These are phyloP conservation scores for Graphium colonna DNA, from an alignment of 2,888 invertebrate genomes.

Conservation along the genomic window DNA sequence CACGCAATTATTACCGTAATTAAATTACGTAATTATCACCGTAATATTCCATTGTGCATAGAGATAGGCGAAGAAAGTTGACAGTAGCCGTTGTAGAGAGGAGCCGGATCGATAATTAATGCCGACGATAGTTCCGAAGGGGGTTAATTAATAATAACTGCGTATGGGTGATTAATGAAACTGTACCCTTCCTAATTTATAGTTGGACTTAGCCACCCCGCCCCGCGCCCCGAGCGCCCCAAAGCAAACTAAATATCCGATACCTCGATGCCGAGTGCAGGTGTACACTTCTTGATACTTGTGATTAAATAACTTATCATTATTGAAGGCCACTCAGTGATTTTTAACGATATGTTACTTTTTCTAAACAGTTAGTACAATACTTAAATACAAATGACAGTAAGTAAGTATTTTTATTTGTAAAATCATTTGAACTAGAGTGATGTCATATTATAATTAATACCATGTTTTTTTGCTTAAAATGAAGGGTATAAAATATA, in stretches of 20 bases:
- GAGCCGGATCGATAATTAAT: constrained; percentile 75
- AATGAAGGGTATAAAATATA: too few species aligned
- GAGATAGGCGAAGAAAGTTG: constrained; percentile 47
- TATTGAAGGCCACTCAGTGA: too few species aligned
- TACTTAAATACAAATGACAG: too few species aligned
- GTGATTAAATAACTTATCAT: constrained; percentile 17
- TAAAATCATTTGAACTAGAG: too few species aligned
- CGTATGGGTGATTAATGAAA: constrained; percentile 81
- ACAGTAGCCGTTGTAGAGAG: constrained; percentile 44
- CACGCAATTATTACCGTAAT: too few species aligned
- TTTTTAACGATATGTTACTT: too few species aligned
- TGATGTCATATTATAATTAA: too few species aligned
- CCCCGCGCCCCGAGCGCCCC: constrained; percentile 54
- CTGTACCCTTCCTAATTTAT: constrained; percentile 80
- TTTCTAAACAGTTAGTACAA: too few species aligned
- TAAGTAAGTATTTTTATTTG: too few species aligned
- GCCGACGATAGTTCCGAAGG: constrained; percentile 70
- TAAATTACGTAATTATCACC: too few species aligned
- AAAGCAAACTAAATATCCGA: constrained; percentile 81
- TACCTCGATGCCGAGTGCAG: constrained; percentile 68
- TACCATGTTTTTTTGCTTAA: too few species aligned
- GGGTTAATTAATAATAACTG: constrained; percentile 81
- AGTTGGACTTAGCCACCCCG: constrained; percentile 77
- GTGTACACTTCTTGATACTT: constrained; percentile 45
- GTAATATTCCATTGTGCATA: background rate